Evolutionary conservation across 2,888 invertebrate genomes (phyloP), one percentile per base, ranked within the genome.

Genomic region (Meiosimyza platycephala): DNA sequence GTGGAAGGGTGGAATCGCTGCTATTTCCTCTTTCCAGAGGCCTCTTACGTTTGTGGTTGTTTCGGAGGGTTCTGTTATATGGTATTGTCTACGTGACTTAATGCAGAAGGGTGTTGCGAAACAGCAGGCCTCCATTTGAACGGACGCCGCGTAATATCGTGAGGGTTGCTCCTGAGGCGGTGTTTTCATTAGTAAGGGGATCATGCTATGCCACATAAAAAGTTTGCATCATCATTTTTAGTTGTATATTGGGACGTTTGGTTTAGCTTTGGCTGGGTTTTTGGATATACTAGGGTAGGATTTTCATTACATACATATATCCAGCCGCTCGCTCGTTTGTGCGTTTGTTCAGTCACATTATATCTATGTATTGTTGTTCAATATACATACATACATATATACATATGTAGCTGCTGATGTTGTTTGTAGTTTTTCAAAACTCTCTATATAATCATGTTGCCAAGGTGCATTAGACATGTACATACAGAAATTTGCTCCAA

Each of bases 371-470:
- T 57, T 48, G 72, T 74, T 74, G 67, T 54, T 59, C 70, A 74
- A 69, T 72, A 66, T 70, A 63, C 59, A 72, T 67, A 28, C 28
- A 28, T 22, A 22, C 22, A 22, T 22, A 22, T 0, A 55, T 74
- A 59, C 66, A 66, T 48, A 3, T 67, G 67, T 63, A 73, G 73
- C 60, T 66, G n/a, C 54, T 65, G 72, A 68, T 50, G 57, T 57
- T 64, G n/a, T 18, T 64, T 22, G 51, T 64, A 50, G 50, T 64
- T 18, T 6, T 51, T 51, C 28, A 9, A 40, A 40, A 11, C 51
- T 33, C 15, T 16, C 64, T 50, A 50, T 60, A 60, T 28, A 60
- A 28, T 28, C 59, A 60, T 60, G 59, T 28, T 60, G 59, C 15
- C 59, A 60, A 60, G 59, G 59, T 60, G 59, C 59, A 28, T 15